These are phyloP conservation scores for Gandaritis pyraliata DNA, from an alignment of 2,888 invertebrate genomes.

Conservation along the genomic window DNA sequence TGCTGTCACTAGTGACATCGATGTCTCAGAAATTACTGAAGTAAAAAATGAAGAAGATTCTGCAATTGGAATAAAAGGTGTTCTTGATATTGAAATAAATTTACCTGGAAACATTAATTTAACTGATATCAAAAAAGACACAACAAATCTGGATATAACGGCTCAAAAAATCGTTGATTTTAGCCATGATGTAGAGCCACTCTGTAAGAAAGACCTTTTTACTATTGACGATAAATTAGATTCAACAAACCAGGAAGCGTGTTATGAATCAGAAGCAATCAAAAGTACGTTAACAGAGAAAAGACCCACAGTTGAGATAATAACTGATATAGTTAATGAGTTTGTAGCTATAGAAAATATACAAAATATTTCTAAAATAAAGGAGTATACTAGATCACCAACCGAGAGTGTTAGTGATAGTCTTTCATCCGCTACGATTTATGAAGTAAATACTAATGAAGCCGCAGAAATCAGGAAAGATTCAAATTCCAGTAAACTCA, in stretches of 20 bases:
- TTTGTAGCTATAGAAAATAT: background rate
- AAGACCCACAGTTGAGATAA: background rate
- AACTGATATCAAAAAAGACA: background rate
- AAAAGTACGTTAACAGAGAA: background rate
- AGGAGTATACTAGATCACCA: background rate
- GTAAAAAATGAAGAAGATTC: background rate
- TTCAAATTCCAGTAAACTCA: background rate
- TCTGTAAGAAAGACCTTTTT: background rate
- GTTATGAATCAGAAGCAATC: background rate
- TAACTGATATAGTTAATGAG: background rate
- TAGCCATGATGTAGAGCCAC: background rate
- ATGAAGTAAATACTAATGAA: background rate
- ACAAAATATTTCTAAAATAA: background rate
- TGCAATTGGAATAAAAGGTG: background rate
- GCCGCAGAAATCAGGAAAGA: background rate
- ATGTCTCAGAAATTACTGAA: background rate
- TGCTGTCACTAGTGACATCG: slow-evolving; percentile 8
- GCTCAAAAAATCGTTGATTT: background rate
- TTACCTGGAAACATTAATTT: background rate
- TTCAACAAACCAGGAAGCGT: background rate
- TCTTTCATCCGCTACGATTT: background rate
- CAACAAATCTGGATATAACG: background rate
- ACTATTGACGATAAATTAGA: background rate
- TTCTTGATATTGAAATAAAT: background rate
- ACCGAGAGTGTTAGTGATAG: background rate